These are phyloP conservation scores for Ariolimax columbianus DNA, from an alignment of 2,888 invertebrate species.

Conservation along the genomic window DNA sequence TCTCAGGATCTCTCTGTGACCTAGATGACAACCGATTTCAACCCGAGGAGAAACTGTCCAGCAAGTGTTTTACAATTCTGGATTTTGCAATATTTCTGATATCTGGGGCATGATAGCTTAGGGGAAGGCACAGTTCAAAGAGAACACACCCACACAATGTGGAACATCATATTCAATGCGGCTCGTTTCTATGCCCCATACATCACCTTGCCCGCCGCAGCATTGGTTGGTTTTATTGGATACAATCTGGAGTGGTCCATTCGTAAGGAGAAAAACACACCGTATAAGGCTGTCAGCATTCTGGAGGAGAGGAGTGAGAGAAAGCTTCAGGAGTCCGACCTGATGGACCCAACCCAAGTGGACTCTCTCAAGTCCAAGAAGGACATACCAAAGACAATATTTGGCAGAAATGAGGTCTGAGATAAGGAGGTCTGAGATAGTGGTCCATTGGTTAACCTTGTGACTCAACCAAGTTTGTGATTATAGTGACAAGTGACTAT, in stretches of 20 bases:
- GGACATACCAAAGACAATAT: constrained; percentile 80
- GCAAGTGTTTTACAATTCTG: too few relatives aligned
- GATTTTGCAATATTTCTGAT: not conserved
- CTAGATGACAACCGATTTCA: too few relatives aligned
- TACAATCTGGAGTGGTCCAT: constrained; percentile 87
- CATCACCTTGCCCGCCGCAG: constrained; percentile 89
- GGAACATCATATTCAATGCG: constrained; percentile 85
- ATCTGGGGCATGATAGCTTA: not conserved
- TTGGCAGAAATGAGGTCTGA: constrained; percentile 78
- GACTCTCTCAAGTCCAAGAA: constrained; percentile 84
- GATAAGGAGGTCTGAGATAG: not conserved
- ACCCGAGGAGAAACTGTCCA: too few relatives aligned
- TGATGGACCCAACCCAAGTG: constrained; percentile 82
- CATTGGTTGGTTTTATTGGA: constrained; percentile 89
- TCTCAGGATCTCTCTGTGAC: too few relatives aligned
- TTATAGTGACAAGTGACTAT: too few relatives aligned
- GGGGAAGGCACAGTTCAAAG: not conserved
- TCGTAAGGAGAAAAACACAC: constrained; percentile 79
- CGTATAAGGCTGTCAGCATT: constrained; percentile 81
- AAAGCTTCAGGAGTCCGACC: constrained; percentile 81
- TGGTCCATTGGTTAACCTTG: too few relatives aligned
- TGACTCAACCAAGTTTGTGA: too few relatives aligned
- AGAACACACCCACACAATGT: constrained; percentile 82
- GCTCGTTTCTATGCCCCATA: constrained; percentile 87
- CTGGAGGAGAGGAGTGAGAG: constrained; percentile 87